phyloP scores from a whole-genome alignment of 2,888 invertebrate species.

The Coenonympha glycerion region DNA sequence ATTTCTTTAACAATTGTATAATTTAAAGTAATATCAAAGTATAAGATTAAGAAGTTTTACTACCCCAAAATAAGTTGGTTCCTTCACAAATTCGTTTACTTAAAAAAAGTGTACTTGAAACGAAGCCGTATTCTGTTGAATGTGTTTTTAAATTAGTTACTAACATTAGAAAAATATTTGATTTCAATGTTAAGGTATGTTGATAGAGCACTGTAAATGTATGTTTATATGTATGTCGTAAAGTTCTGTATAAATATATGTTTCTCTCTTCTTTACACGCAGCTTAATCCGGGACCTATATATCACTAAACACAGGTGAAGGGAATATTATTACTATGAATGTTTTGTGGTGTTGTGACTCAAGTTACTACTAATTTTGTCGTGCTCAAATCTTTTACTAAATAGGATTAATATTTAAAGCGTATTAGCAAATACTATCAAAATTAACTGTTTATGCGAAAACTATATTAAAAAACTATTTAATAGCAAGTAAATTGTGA shows the following conservation, averaged over 20 bases:
- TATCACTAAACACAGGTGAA: conserved; percentile 76
- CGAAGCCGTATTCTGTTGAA: conserved; percentile 14
- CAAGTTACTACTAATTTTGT: conserved; percentile 7
- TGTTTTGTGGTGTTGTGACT: conserved; percentile 43
- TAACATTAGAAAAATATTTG: conserved; percentile 17
- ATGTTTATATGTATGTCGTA: conserved; percentile 20
- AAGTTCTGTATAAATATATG: conserved; percentile 57
- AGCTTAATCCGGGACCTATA: conserved; percentile 77
- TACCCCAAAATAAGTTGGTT: no score
- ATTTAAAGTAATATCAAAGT: no score
- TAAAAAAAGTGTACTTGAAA: no score
- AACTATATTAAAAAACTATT: no score
- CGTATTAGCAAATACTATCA: no score
- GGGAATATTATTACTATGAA: conserved; percentile 59
- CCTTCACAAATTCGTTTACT: no score
- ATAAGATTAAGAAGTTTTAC: no score
- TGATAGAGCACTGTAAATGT: conserved; percentile 14
- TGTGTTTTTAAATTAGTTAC: conserved; percentile 12
- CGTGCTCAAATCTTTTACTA: neutral
- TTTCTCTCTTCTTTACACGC: conserved; percentile 75
- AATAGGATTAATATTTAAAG: no score
- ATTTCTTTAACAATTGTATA: no score
- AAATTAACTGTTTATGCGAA: no score
- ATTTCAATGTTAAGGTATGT: conserved; percentile 10
- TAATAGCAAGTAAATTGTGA: no score